Conservation (phyloP, 2,888 invertebrate species). For the Tetrapedia diversipes region DNA sequence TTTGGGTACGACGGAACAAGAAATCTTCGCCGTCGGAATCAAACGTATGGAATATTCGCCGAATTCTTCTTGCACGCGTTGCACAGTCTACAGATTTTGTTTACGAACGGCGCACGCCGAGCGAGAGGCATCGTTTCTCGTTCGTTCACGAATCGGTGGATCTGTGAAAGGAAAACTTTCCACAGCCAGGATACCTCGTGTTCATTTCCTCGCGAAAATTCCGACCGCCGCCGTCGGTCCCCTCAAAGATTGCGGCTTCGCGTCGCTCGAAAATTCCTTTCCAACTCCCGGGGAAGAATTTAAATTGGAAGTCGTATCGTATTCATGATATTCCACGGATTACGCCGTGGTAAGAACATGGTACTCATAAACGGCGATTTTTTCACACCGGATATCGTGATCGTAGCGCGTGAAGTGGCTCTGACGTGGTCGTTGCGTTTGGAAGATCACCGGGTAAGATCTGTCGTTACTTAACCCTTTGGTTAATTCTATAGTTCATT, state of each 20-base stretch:
- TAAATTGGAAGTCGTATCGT: conserved; percentile 22
- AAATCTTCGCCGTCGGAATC: conserved; percentile 19
- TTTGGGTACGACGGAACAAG: neutral
- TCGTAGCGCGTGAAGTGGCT: too few species aligned
- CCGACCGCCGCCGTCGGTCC: neutral
- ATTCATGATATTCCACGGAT: conserved; percentile 8
- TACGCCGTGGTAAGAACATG: neutral
- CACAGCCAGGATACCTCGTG: conserved; percentile 53
- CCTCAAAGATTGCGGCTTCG: conserved; percentile 25
- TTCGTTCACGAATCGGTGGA: conserved; percentile 44
- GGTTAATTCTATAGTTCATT: too few species aligned
- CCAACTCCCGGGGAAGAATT: conserved; percentile 37
- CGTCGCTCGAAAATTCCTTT: conserved; percentile 35
- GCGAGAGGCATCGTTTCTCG: conserved; percentile 16
- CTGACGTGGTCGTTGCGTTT: neutral
- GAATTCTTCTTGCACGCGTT: conserved; percentile 32
- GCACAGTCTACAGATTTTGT: conserved; percentile 12
- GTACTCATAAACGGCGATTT: neutral
- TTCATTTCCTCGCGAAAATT: conserved; percentile 50
- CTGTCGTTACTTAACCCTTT: too few species aligned
- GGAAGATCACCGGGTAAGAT: too few species aligned
- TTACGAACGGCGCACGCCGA: conserved; percentile 9
- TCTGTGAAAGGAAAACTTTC: conserved; percentile 46
- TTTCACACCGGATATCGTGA: neutral
- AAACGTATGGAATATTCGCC: conserved; percentile 11